A percentile compares a stretch with the other conserved stretches of the same genome.
phyloP scores from a whole-genome alignment of 2,113 vertebrate species.

The Apodemus sylvaticus region DNA sequence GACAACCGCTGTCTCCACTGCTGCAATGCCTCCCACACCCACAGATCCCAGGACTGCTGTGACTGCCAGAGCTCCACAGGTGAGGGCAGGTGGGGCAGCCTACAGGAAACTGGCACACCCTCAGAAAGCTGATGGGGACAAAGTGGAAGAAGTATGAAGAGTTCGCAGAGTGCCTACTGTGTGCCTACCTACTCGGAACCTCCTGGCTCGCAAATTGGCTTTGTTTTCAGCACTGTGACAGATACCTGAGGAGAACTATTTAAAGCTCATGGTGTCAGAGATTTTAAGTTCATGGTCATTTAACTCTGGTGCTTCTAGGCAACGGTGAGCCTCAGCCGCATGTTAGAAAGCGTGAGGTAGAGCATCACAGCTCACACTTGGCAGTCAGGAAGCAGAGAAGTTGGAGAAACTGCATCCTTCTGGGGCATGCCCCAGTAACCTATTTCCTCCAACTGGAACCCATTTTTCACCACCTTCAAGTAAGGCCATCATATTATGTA shows the following conservation, averaged over 20 bases:
- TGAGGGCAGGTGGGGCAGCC: conserved; percentile 72
- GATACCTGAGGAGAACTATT: too few relatives aligned
- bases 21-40: conserved; percentile 78
- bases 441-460: neutral
- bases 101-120: neutral
- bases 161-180: neutral
- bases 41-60: conserved; percentile 88
- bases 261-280: neutral
- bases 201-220: neutral
- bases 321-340: neutral
- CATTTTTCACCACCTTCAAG: neutral
- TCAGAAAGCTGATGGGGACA: neutral
- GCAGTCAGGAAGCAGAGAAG: neutral
- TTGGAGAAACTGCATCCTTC: neutral
- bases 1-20: conserved; percentile 92
- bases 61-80: conserved; percentile 87
- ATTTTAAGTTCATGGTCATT: neutral
- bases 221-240: neutral
- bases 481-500: neutral
- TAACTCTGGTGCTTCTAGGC: neutral
- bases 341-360: neutral
- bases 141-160: neutral
- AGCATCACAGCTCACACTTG: neutral
- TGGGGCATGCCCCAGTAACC: too few relatives aligned
- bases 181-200: neutral